Base-by-base conservation (phyloP, 2,797 vertebrate species). In the Gadopsis marmoratus region DNA sequence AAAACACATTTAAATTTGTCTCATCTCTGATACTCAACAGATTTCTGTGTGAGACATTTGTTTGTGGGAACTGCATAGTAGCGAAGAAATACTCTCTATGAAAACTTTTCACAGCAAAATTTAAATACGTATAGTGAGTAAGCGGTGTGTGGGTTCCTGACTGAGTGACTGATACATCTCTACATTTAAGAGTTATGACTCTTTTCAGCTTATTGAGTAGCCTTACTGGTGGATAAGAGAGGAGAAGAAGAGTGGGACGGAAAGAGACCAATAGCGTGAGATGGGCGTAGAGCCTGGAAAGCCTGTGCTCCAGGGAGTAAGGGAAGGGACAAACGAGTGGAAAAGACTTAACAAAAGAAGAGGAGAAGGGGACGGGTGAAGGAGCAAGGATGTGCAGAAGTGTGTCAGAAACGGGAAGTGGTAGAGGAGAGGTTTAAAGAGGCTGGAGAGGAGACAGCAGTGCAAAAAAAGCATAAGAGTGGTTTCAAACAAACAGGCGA, bases 311-410 rank as follows among this genome's bases (percentile, higher is more conserved):
- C 26, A 60, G 12, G 39, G 67, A 78, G 59, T 45, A 72, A 69
- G 50, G 33, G 65, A 35, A 67, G 21, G 82, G 45, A 81, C 66
- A 59, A 78, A 85, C 43, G 59, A 65, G 76, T 77, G 62, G 53
- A 75, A 79, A 82, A 65, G 14, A 39, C 51, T 47, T 19, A n/a
- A 79, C 35, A 61, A 75, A 41, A 60, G 37, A 14, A 77, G 47
- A 74, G 48, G 39, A 51, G 48, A 61, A 16, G 7, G 17, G 26
- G 47, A 53, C 1, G 55, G 53, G 31, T 45, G 68, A 83, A 29
- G 70, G 74, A 85, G 67, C 47, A 61, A 45, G 59, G 72, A 81
- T 9, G 43, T 74, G 71, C 56, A 21, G 39, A 78, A 78, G 73
- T 47, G 75, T 56, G 61, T 65, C 48, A 48, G 68, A 67, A 62